Evolutionary conservation across 2,797 vertebrate species (phyloP).

Genomic region (Poeciliopsis paucimaculata): DNA sequence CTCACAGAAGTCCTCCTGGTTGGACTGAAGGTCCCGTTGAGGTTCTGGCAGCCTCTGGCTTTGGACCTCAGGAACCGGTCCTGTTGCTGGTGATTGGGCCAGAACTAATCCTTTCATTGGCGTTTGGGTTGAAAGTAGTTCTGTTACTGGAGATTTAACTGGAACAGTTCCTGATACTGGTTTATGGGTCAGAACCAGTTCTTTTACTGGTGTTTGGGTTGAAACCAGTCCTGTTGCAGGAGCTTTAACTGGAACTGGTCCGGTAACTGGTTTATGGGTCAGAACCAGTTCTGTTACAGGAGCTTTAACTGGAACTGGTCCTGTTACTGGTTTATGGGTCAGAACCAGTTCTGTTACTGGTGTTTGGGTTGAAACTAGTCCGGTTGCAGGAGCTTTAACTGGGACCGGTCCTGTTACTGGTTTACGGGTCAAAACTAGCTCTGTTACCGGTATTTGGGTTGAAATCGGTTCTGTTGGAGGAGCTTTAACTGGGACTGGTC

Average conservation of each 20-base stretch:
- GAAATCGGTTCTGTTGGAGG: background rate
- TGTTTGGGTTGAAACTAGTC: rapidly evolving
- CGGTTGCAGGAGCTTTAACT: no score
- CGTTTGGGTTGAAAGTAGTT: background rate
- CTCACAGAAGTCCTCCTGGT: slow-evolving; percentile 77
- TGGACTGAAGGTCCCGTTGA: slow-evolving; percentile 46
- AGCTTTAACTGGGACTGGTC: slow-evolving; percentile 13
- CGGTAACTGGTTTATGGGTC: background rate
- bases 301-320: slow-evolving; percentile 12
- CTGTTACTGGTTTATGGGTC: background rate
- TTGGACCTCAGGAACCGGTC: slow-evolving; percentile 41
- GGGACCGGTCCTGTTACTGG: background rate
- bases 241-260: background rate
- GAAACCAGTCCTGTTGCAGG: background rate
- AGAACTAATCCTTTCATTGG: background rate
- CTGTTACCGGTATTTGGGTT: background rate
- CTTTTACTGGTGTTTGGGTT: background rate
- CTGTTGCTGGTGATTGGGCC: background rate
- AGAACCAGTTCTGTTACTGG: background rate
- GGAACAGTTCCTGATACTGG: background rate
- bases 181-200: background rate
- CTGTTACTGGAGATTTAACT: background rate
- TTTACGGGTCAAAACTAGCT: background rate
- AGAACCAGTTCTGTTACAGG: background rate
- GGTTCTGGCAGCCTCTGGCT: slow-evolving; percentile 50